Conservation (phyloP, 2,113 vertebrate species). For the Ceuthmochares aereus region DNA sequence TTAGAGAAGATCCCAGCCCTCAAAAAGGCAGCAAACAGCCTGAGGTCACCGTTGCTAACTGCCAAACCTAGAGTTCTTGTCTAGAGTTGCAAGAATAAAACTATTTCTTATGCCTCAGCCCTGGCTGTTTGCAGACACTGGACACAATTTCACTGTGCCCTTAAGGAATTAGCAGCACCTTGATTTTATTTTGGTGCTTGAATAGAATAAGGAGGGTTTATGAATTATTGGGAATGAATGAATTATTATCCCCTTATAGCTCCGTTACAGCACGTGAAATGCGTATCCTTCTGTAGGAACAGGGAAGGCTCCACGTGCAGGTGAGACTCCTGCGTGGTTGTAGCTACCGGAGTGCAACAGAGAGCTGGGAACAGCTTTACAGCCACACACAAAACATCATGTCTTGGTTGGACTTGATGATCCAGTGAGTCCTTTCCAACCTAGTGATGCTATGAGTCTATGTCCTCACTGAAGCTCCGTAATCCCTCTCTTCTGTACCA, state of each 20-base stretch:
- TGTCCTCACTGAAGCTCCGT: fast-evolving
- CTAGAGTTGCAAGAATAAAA: not conserved
- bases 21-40: not conserved
- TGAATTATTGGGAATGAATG: not conserved
- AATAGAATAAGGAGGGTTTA: not conserved
- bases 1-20: fast-evolving
- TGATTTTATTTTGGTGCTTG: not conserved
- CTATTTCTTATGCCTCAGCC: fast-evolving
- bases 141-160: not conserved
- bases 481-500: not conserved
- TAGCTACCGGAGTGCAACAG: fast-evolving
- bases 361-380: not conserved
- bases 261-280: fast-evolving
- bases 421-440: too few species aligned
- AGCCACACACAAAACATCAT: fast-evolving
- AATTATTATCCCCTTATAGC: not conserved
- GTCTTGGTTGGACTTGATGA: too few species aligned
- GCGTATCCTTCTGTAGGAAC: fast-evolving
- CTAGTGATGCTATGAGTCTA: too few species aligned
- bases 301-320: fast-evolving
- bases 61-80: not conserved
- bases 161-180: not conserved
- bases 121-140: not conserved
- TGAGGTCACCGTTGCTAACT: fast-evolving
- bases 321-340: fast-evolving